phyloP scores from a whole-genome alignment of 2,888 invertebrate genomes.

The Peribatodes rhomboidaria region DNA sequence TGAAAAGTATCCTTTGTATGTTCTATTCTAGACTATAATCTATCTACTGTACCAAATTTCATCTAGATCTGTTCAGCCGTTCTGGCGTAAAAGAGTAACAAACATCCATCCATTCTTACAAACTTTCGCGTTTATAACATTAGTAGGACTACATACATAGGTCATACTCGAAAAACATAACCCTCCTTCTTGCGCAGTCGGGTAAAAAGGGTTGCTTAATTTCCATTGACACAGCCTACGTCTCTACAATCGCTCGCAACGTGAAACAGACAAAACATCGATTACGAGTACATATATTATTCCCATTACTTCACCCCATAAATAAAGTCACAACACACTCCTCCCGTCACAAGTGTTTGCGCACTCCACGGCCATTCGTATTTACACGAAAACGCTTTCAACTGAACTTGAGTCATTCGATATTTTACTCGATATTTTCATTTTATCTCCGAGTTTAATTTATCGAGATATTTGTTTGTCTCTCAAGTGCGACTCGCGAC shows the following conservation, averaged over 20 bases:
- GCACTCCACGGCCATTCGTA: conserved; percentile 37
- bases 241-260: background rate
- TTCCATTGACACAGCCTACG: no score
- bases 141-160: no score
- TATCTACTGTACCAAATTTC: no score
- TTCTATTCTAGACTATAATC: no score
- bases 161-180: no score
- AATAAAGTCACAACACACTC: conserved; percentile 17
- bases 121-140: no score
- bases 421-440: conserved; percentile 59
- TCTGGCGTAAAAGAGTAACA: no score
- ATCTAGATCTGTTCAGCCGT: no score
- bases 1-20: no score
- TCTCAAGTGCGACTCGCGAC: conserved; percentile 38
- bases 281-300: conserved; percentile 2
- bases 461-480: conserved; percentile 49
- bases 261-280: background rate
- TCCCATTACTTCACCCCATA: conserved; percentile 1
- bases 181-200: no score
- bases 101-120: no score
- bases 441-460: conserved; percentile 46
- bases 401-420: conserved; percentile 53
- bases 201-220: no score
- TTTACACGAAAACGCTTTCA: conserved; percentile 63
- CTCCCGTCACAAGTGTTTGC: conserved; percentile 46